Evolutionary conservation across 2,888 invertebrate genomes (phyloP).

Genomic region (Dryococelus australis): DNA sequence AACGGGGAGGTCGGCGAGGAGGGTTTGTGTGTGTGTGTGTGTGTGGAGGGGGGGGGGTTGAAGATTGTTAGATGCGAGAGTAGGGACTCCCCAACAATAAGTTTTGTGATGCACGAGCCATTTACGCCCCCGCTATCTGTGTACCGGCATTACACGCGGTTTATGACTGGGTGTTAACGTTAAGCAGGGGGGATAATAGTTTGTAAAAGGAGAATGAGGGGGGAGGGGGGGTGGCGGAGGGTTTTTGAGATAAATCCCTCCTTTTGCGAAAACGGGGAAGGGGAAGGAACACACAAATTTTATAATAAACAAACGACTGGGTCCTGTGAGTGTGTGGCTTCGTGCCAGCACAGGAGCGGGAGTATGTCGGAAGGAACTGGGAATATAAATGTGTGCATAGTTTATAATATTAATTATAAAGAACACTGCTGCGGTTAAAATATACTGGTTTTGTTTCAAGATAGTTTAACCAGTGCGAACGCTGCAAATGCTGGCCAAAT

Average conservation of each 20-base stretch:
- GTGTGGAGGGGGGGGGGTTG: constrained; percentile 29
- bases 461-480: no score
- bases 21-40: no score
- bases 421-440: no score
- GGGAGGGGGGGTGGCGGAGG: background rate
- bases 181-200: constrained; percentile 1
- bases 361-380: no score
- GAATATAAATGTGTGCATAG: no score
- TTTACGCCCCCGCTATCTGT: constrained; percentile 31
- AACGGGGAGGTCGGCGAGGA: no score
- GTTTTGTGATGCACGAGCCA: constrained; percentile 41
- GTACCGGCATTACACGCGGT: constrained; percentile 17
- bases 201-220: background rate
- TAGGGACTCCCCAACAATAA: constrained; percentile 39
- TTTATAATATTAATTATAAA: no score
- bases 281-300: background rate
- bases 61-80: background rate
- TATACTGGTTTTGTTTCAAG: no score
- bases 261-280: background rate
- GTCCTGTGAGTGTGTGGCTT: no score
- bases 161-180: constrained; percentile 23
- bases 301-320: background rate
- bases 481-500: no score
- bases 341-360: no score
- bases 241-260: background rate